Conservation (phyloP, 2,113 vertebrate species). For the Poecile atricapillus region DNA sequence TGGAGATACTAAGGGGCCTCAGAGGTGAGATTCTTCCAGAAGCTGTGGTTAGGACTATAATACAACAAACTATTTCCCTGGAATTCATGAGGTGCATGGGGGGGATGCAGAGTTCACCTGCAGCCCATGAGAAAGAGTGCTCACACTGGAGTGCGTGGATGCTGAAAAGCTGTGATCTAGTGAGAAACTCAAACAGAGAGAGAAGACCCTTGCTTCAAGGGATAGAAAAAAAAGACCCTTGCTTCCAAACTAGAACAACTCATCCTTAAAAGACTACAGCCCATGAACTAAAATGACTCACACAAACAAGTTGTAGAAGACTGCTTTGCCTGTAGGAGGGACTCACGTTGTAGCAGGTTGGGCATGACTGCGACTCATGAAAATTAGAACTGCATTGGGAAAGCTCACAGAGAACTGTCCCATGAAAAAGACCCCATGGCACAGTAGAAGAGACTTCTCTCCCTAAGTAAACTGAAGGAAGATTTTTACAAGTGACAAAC, state of each 20-base stretch:
- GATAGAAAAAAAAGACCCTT: not conserved
- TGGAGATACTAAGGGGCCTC: not conserved
- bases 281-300: not conserved
- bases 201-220: not conserved
- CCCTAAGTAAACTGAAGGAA: not conserved
- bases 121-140: not conserved
- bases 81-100: not conserved
- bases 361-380: not conserved
- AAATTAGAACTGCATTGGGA: not conserved
- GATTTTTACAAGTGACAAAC: not conserved
- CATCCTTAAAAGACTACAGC: not conserved
- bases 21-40: not conserved
- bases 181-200: not conserved
- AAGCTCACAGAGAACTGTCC: not conserved
- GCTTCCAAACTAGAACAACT: not conserved
- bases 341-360: not conserved
- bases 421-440: not conserved
- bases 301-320: not conserved
- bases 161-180: not conserved
- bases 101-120: not conserved
- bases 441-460: not conserved
- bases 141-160: fast-evolving
- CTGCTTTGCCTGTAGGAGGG: not conserved
- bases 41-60: not conserved
- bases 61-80: not conserved